Percentiles rank a stretch among this genome's conserved stretches.
phyloP scores from a whole-genome alignment of 2,888 invertebrate genomes.

The Calameuta filiformis region DNA sequence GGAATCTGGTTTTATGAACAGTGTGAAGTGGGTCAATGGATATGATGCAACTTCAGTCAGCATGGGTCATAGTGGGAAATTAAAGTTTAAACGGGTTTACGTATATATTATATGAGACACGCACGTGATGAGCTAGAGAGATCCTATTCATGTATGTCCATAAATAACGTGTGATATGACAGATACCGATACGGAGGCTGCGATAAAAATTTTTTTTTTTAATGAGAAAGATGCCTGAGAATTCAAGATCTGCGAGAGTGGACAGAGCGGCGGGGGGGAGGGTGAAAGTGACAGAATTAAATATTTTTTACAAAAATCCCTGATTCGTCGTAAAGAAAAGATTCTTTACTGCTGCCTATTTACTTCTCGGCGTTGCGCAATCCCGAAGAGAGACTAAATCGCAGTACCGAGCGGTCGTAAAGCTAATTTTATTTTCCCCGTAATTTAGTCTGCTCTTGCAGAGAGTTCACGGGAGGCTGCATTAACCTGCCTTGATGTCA shows the following conservation, averaged over 20 bases:
- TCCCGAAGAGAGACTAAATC: background rate
- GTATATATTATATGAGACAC: background rate
- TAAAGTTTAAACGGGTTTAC: background rate
- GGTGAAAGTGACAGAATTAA: background rate
- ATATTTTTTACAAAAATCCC: background rate
- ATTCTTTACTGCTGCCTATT: background rate
- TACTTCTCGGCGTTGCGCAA: background rate
- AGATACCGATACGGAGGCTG: background rate
- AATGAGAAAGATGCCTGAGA: background rate
- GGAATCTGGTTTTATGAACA: background rate
- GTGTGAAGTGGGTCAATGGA: background rate
- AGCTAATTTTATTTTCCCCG: background rate
- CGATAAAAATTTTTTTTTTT: background rate
- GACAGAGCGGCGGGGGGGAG: background rate
- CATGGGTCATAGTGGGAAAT: background rate
- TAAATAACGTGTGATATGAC: background rate
- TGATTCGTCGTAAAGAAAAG: background rate
- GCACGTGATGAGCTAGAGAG: background rate
- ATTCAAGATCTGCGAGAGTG: background rate
- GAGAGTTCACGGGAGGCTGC: background rate
- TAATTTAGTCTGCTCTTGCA: background rate
- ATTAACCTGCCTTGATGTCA: background rate
- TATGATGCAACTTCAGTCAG: background rate
- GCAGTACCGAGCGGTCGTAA: background rate
- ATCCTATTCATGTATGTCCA: background rate